These are phyloP conservation scores for Puma concolor DNA, from an alignment of 2,113 vertebrate genomes.

Conservation along the genomic window DNA sequence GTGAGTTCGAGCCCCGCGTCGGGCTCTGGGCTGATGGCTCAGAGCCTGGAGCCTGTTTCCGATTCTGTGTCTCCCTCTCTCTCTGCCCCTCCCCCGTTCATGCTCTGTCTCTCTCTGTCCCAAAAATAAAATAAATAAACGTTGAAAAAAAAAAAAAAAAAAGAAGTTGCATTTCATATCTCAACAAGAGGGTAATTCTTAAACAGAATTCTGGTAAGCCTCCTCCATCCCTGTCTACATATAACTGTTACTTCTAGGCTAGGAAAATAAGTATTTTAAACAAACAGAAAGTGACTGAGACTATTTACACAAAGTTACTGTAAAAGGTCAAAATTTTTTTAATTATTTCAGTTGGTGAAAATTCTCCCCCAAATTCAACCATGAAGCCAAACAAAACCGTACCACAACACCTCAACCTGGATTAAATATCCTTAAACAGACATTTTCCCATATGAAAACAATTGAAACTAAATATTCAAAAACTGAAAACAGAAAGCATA, in stretches of 20 bases:
- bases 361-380: neutral
- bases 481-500: neutral
- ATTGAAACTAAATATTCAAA: constrained; percentile 42
- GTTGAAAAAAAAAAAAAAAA: too few relatives aligned
- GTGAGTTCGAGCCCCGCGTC: too few relatives aligned
- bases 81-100: too few relatives aligned
- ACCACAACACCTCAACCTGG: neutral
- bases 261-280: constrained; percentile 31
- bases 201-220: neutral
- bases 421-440: neutral
- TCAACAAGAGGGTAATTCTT: neutral
- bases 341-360: constrained; percentile 4
- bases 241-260: neutral
- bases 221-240: neutral
- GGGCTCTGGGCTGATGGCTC: too few relatives aligned
- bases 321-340: constrained; percentile 10
- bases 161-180: neutral
- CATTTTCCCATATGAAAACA: neutral
- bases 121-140: too few relatives aligned
- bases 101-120: too few relatives aligned
- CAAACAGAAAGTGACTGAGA: neutral
- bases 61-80: too few relatives aligned
- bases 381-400: neutral
- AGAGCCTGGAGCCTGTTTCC: too few relatives aligned
- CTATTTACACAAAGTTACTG: neutral